A percentile compares a stretch with the other conserved stretches of the same genome.
Evolutionary conservation across 1,140 invertebrate species (phyloP).

Genomic region (Bombus difficillimus): DNA sequence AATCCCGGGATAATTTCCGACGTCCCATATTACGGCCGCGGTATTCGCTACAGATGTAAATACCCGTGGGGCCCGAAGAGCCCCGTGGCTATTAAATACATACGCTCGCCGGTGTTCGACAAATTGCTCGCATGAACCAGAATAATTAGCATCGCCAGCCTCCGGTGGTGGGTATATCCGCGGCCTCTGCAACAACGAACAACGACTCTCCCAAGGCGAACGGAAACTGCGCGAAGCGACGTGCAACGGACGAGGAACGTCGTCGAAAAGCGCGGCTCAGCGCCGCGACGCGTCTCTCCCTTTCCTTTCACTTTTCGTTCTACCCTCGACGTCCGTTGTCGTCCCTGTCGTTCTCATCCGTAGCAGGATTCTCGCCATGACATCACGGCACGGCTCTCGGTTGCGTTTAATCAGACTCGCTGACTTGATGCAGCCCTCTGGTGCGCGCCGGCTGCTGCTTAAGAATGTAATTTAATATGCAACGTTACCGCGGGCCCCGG

Average conservation of each 20-base stretch:
- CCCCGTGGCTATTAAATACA: conserved; percentile 75
- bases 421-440: conserved; percentile 68
- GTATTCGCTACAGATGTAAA: conserved; percentile 78
- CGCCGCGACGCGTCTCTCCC: too few relatives aligned
- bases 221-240: too few relatives aligned
- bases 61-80: conserved; percentile 71
- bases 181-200: conserved; percentile 18
- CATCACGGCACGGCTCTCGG: conserved; percentile 22
- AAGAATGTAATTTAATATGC: conserved; percentile 78
- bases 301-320: too few relatives aligned
- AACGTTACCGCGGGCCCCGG: conserved; percentile 70
- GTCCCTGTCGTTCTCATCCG: too few relatives aligned
- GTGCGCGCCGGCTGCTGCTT: conserved; percentile 65
- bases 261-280: too few relatives aligned
- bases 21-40: conserved; percentile 53
- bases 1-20: conserved; percentile 63
- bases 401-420: conserved; percentile 73
- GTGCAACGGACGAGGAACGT: too few relatives aligned
- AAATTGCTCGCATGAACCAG: conserved; percentile 79
- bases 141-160: conserved; percentile 78
- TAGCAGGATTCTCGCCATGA: too few relatives aligned
- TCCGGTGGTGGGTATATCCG: conserved; percentile 55
- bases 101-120: conserved; percentile 73
- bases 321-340: too few relatives aligned
- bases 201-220: background rate